These are phyloP conservation scores for Drosophila neocordata DNA, from an alignment of 1,140 invertebrate genomes.

Conservation along the genomic window DNA sequence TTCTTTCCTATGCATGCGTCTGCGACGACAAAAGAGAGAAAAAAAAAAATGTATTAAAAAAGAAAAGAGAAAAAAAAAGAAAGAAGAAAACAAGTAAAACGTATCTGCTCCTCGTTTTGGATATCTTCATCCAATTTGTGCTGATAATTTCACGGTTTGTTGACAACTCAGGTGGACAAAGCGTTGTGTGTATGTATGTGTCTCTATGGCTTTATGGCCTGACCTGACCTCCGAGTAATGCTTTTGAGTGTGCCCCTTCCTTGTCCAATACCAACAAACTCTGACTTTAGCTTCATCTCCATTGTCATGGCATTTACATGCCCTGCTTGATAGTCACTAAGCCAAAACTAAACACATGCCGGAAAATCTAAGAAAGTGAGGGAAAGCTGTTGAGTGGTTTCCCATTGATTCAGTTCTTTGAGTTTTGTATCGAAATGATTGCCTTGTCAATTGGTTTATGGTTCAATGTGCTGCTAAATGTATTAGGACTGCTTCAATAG, in stretches of 20 bases:
- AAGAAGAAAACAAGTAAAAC: slow-evolving; percentile 45
- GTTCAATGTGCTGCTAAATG: slow-evolving; percentile 70
- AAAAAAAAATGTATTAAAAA: no score
- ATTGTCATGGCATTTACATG: slow-evolving; percentile 80
- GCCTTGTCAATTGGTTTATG: slow-evolving; percentile 77
- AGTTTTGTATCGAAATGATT: slow-evolving; percentile 71
- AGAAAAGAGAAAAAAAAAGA: slow-evolving; percentile 28
- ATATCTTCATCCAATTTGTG: slow-evolving; percentile 73
- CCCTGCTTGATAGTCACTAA: slow-evolving; percentile 70
- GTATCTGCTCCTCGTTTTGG: slow-evolving; percentile 45
- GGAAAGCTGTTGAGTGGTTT: slow-evolving; percentile 24
- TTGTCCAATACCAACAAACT: not conserved
- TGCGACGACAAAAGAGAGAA: slow-evolving; percentile 43
- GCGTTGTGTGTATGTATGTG: slow-evolving; percentile 33
- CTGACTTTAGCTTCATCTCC: slow-evolving; percentile 20
- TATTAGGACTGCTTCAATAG: slow-evolving; percentile 49
- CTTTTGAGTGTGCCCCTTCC: slow-evolving; percentile 40
- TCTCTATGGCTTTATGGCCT: slow-evolving; percentile 26
- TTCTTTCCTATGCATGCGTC: slow-evolving; percentile 70
- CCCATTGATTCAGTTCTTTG: slow-evolving; percentile 65
- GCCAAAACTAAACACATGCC: slow-evolving; percentile 51
- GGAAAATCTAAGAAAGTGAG: slow-evolving; percentile 14
- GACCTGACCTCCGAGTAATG: slow-evolving; percentile 54
- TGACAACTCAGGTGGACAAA: slow-evolving; percentile 79
- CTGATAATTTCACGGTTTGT: slow-evolving; percentile 82